Base-by-base conservation (phyloP, 1,140 invertebrate species). In the Brachionus angularis region DNA sequence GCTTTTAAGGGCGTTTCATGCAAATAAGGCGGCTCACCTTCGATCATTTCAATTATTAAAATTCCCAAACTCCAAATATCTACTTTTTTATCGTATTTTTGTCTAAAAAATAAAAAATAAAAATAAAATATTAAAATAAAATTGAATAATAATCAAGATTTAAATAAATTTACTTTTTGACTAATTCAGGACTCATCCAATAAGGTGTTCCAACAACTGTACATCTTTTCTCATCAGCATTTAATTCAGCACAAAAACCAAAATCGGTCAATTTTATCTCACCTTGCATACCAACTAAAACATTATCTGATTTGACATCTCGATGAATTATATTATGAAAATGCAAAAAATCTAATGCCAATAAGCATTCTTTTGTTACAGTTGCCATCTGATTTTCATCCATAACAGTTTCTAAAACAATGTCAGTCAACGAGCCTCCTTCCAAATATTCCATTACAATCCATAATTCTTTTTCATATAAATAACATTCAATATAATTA, bases 321-420 rank as follows among this genome's bases (percentile, higher is more conserved):
- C 73, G 31, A 58, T 74, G 73, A 52, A 73, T 73, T 16, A 74
- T 73, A 39, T 72, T 69, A 8, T 72, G 62, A 25, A 36, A 47
- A 52, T 74, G 73, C 2, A 74, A 31, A 53, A 31, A 74, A 16
- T 72, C 53, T 53, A 98, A 83, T 2, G 95, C 96, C 80, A 96
- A 91, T 50, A 98, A 82, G 50, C 77, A 97, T 91, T 83, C 71
- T 49, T 74, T 76, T 2, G 78, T 52, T 1, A 81, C 77, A 1
- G 77, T 72, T 34, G 80, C 79, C 71, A 80, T 80, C 71, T 81
- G 78, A 14, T 73, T 75, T 74, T 85, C 84, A 52, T 83, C 81
- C 77, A 85, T 79, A 39, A 84, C 79, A 1, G 84, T 85, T 74
- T 85, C 83, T 10, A 82, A 82, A 42, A 85, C 84, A 70, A 85